Conservation (phyloP, 92 coral and sea anemone species). For the Siderastrea radians region DNA sequence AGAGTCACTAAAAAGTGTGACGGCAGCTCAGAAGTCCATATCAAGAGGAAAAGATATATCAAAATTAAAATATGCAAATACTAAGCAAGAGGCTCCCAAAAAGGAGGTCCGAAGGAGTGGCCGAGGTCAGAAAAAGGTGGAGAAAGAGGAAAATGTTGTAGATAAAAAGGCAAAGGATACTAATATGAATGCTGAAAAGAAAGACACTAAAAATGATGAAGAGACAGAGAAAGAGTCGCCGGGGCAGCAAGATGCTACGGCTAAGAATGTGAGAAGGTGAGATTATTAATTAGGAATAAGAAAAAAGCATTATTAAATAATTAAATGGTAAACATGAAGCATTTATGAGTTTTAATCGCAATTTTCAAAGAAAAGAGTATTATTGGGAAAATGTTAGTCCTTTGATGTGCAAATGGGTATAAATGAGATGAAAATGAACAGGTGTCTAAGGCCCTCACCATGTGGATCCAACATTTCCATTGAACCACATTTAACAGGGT, state of each 20-base stretch:
- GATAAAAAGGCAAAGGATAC: constrained; percentile 17
- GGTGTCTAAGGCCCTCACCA: too few relatives aligned
- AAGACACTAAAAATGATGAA: constrained; percentile 36
- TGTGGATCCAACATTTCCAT: too few relatives aligned
- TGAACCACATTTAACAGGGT: too few relatives aligned
- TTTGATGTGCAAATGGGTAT: too few relatives aligned
- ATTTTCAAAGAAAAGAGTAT: too few relatives aligned
- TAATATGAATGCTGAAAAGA: constrained; percentile 13
- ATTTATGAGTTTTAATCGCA: too few relatives aligned
- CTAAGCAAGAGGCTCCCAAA: constrained; percentile 42
- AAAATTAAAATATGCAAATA: constrained; percentile 42
- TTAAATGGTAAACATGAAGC: too few relatives aligned
- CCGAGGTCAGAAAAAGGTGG: constrained; percentile 29
- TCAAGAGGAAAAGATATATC: constrained; percentile 54
- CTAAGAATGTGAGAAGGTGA: constrained; percentile 71
- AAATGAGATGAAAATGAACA: too few relatives aligned
- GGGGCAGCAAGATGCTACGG: constrained; percentile 21
- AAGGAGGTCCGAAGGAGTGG: constrained; percentile 63
- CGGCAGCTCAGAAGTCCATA: constrained; percentile 11
- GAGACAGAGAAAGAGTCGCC: constrained; percentile 10
- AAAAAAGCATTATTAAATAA: not conserved
- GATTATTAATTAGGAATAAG: not conserved
- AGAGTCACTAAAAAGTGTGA: not conserved
- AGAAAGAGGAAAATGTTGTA: constrained; percentile 9
- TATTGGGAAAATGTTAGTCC: too few relatives aligned